Conservation (phyloP, 2,113 vertebrate genomes). For the Scophthalmus maximus region DNA sequence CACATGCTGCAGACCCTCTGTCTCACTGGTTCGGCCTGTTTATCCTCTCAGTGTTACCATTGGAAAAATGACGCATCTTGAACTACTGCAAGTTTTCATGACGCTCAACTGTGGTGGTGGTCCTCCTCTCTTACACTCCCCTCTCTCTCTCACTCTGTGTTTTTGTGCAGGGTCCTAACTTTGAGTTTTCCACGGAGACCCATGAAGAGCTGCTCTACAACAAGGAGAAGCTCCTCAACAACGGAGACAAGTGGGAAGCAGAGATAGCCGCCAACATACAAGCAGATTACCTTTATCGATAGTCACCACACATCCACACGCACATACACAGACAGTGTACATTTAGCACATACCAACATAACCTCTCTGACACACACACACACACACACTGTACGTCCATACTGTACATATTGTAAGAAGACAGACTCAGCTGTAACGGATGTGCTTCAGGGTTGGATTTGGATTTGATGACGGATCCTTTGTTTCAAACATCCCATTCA, state of each 20-base stretch:
- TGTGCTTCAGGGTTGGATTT: conserved; percentile 12
- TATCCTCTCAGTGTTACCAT: no score
- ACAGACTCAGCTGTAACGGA: conserved; percentile 14
- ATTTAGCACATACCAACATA: conserved; percentile 22
- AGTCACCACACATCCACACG: conserved; percentile 35
- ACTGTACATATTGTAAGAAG: conserved; percentile 56
- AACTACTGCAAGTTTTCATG: no score
- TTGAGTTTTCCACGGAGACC: conserved; percentile 95
- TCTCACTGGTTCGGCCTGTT: no score
- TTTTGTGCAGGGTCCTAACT: conserved; percentile 86
- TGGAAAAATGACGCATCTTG: no score
- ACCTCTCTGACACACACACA: conserved; percentile 20
- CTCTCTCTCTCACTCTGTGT: neutral
- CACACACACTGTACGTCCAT: conserved; percentile 30
- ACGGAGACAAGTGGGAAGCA: conserved; percentile 96
- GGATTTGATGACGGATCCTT: neutral
- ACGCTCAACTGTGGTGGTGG: neutral
- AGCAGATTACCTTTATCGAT: conserved; percentile 95
- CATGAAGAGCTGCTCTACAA: conserved; percentile 97
- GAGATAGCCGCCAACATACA: conserved; percentile 95
- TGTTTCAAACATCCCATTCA: neutral
- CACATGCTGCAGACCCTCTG: no score
- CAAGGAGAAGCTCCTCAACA: conserved; percentile 97
- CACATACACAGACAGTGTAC: conserved; percentile 25
- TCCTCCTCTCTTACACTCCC: neutral